These are phyloP conservation scores for Dallia pectoralis DNA, from an alignment of 2,797 vertebrate species.

Conservation along the genomic window DNA sequence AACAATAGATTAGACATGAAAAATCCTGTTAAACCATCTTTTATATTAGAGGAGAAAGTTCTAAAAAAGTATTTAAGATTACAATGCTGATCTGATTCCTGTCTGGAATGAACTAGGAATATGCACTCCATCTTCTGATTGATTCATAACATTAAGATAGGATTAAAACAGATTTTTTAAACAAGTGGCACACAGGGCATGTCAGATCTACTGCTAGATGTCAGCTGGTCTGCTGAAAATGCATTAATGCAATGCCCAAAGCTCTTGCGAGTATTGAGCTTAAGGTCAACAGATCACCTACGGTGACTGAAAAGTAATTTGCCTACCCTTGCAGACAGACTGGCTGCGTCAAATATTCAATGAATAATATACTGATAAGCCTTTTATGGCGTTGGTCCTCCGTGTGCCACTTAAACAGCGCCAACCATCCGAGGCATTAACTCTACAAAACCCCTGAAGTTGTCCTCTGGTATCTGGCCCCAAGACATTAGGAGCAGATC, in stretches of 20 bases:
- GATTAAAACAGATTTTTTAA: conserved; percentile 22
- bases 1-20: no score
- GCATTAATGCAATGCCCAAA: background rate
- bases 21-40: no score
- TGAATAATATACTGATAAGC: no score
- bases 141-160: conserved; percentile 23
- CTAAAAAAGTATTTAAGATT: background rate
- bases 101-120: conserved; percentile 24
- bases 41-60: no score
- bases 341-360: conserved; percentile 31
- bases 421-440: no score
- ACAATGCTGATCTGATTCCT: conserved; percentile 20
- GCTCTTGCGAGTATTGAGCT: conserved; percentile 45
- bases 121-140: conserved; percentile 36
- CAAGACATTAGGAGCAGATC: no score
- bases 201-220: conserved; percentile 17
- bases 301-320: conserved; percentile 36
- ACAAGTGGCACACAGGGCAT: background rate
- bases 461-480: no score
- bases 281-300: conserved; percentile 41
- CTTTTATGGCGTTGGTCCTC: no score
- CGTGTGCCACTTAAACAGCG: no score
- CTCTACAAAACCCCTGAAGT: no score
- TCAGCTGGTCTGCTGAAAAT: conserved; percentile 13
- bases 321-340: background rate